Percentiles rank a stretch among this genome's conserved stretches.
Evolutionary conservation across 2,888 invertebrate genomes (phyloP).

Genomic region (Cephus runcator): DNA sequence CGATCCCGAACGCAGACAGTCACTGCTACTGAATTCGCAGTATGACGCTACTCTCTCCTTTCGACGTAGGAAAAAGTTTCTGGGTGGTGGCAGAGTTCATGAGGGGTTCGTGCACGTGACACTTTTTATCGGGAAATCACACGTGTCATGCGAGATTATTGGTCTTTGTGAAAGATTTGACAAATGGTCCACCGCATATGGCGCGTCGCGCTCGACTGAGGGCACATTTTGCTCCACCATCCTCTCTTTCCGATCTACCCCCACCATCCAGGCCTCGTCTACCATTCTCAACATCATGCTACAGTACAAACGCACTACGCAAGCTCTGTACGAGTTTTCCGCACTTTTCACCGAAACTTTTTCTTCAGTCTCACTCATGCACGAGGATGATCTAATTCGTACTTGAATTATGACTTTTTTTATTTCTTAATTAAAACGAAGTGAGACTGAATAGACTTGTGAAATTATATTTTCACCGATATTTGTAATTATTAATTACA

Average conservation of each 20-base stretch:
- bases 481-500: not conserved
- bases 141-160: slow-evolving; percentile 54
- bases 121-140: slow-evolving; percentile 49
- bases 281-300: slow-evolving; percentile 10
- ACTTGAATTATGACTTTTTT: not conserved
- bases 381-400: not conserved
- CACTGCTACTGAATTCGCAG: not conserved
- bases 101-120: slow-evolving; percentile 38
- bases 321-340: slow-evolving; percentile 25
- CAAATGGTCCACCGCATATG: slow-evolving; percentile 56
- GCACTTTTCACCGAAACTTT: not conserved
- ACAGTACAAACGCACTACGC: slow-evolving; percentile 32
- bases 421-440: not conserved
- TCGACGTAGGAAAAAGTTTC: slow-evolving; percentile 16
- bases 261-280: slow-evolving; percentile 33
- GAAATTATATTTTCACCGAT: not conserved
- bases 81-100: slow-evolving; percentile 6
- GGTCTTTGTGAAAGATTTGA: slow-evolving; percentile 44
- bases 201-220: slow-evolving; percentile 59
- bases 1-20: not conserved
- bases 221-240: slow-evolving; percentile 42
- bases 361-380: not conserved
- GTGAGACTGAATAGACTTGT: not conserved
- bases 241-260: slow-evolving; percentile 45
- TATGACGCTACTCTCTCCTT: slow-evolving; percentile 21